phyloP scores from a whole-genome alignment of 2,888 invertebrate species.

The Meta bourneti region DNA sequence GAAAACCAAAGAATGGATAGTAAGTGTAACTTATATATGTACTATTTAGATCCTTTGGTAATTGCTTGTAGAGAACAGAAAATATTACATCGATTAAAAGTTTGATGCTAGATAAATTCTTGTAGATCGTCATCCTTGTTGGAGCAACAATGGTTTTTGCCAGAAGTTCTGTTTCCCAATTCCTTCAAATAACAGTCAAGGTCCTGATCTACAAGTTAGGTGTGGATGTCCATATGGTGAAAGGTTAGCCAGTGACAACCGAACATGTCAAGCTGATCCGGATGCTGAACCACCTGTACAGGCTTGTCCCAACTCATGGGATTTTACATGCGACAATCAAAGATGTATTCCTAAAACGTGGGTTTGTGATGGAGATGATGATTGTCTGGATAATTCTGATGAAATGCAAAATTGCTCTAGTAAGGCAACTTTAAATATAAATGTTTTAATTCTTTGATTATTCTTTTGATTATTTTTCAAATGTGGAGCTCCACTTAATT shows the following conservation, averaged over 20 bases:
- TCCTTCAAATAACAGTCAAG: constrained; percentile 83
- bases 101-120: background rate
- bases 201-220: constrained; percentile 83
- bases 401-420: constrained; percentile 97
- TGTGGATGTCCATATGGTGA: constrained; percentile 98
- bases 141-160: constrained; percentile 92
- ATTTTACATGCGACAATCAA: constrained; percentile 96
- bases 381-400: constrained; percentile 96
- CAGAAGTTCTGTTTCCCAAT: constrained; percentile 97
- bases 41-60: background rate
- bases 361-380: constrained; percentile 98
- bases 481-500: constrained; percentile 37
- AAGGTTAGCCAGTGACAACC: constrained; percentile 86
- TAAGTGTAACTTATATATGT: constrained; percentile 55
- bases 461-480: constrained; percentile 3
- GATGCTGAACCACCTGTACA: constrained; percentile 92
- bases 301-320: constrained; percentile 94
- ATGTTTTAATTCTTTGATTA: background rate
- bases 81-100: background rate
- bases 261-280: constrained; percentile 88
- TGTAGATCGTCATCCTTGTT: constrained; percentile 88
- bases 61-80: no score
- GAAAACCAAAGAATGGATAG: constrained; percentile 78
- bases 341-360: constrained; percentile 95
- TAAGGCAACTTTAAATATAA: constrained; percentile 79